phyloP scores from a whole-genome alignment of 2,113 vertebrate species.

The Phycodurus eques region DNA sequence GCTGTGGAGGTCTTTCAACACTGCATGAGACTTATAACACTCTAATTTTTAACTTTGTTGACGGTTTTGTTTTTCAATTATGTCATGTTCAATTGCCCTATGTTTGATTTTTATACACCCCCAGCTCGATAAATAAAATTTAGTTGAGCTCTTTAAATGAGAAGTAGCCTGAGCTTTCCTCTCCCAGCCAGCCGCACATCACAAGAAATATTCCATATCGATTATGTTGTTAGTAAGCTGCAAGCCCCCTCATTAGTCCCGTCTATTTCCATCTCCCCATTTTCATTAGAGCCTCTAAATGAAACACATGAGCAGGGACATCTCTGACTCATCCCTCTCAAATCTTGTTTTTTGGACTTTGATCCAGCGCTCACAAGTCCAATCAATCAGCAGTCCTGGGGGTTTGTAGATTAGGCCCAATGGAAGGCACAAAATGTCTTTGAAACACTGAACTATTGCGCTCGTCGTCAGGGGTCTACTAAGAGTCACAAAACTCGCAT shows the following conservation, averaged over 20 bases:
- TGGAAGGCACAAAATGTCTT: not conserved
- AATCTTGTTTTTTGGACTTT: slow-evolving; percentile 15
- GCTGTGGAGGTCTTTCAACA: too few relatives aligned
- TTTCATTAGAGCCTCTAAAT: slow-evolving; percentile 4
- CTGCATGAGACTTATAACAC: too few relatives aligned
- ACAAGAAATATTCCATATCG: not conserved
- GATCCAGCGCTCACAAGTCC: slow-evolving; percentile 1
- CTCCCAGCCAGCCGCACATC: slow-evolving; percentile 9
- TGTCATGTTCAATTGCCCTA: too few relatives aligned
- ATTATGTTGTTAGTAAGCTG: slow-evolving; percentile 5
- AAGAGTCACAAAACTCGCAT: not conserved
- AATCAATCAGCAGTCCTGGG: slow-evolving; percentile 4
- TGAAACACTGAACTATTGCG: slow-evolving; percentile 6
- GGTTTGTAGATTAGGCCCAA: slow-evolving; percentile 1
- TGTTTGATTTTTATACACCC: too few relatives aligned
- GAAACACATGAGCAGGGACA: not conserved
- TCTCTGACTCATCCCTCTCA: not conserved
- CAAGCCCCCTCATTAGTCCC: slow-evolving; percentile 1
- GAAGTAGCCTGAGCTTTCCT: not conserved
- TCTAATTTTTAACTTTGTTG: too few relatives aligned
- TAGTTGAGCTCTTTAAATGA: not conserved
- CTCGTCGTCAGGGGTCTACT: slow-evolving; percentile 2
- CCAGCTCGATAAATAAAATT: not conserved
- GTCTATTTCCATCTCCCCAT: not conserved
- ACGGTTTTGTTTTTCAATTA: too few relatives aligned